Base-by-base conservation (phyloP, 2,797 vertebrate genomes). In the Toxotes lorentzi region DNA sequence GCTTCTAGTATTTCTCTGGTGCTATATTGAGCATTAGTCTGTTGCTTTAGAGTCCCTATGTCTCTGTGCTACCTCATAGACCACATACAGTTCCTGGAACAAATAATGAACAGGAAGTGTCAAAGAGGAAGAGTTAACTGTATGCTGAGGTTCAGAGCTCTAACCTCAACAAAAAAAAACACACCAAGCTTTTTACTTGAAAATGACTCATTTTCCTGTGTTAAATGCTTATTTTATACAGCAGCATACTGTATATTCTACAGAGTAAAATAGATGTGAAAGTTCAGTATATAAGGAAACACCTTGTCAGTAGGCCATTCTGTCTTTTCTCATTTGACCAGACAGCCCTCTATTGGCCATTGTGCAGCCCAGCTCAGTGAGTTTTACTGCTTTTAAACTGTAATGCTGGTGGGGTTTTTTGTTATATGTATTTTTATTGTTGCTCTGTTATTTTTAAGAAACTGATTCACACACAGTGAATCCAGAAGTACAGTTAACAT, bases 81-180 rank as follows among this genome's bases (percentile, higher is more conserved):
- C 81, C 71, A 35, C 75, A 75, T 73, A 61, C 69, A 92, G 92
- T 95, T 96, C 94, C 94, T 93, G 92, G 93, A 95, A 95, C 93
- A 92, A 86, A 82, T 92, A 88, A 88, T 93, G 89, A 94, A 90
- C 92, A 94, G 94, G 94, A 95, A 95, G 92, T 91, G 79, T 91
- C 90, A 88, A 93, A 93, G 93, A 93, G 94, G 93, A 95, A 95
- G 85, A 81, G 90, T 83, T 73, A 89, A 86, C 80, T 71, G 69
- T 64, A 14, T 51, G 73, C 80, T 68, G 69, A 81, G 71, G 81
- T 84, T 86, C 72, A 84, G 45, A 84, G 65, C 66, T 70, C 48
- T 78, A 76, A 85, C 78, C 78, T 91, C 74, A 88, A 62, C 2
- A 27, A 27, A 27, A 27, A 27, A 27, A 27, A 43, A 67, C 27